Evolutionary conservation across 2,113 vertebrate species (phyloP), one percentile per base, ranked within the genome.

Genomic region (Podarcis muralis): DNA sequence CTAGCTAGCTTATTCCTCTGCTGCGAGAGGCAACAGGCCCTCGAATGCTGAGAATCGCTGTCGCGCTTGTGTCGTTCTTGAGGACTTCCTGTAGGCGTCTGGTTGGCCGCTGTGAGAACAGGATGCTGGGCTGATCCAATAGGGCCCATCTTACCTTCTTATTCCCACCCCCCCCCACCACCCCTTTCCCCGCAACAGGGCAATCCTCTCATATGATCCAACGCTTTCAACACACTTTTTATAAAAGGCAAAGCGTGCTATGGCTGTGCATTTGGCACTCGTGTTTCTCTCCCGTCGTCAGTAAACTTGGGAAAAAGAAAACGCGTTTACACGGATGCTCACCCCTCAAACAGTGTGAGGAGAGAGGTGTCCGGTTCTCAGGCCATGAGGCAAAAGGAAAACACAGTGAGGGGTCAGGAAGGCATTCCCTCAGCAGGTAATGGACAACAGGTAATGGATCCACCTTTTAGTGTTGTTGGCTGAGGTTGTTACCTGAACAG

Each of bases 371-470:
- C 40, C 37, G 9, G 22, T 20, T 6, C 77, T 69, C 7, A 68
- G 40, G 40, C 40, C 59, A 69, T 16, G 40, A 37, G 81, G 53
- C 68, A 68, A 11, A 53, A 83, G 40, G 74, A 35, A 72, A 48
- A 69, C 72, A 88, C 87, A 88, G 87, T 88, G 87, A 78, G 40
- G 81, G 87, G 87, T 83, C 87, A 77, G 74, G 62, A 78, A 84
- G n/a, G 48, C 27, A 32, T 18, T 48, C n/a, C 27, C 40, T 27
- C 25, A 62, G 27, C 32, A n/a, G 40, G 40, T 43, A 43, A 43
- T 43, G 40, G 40, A 30, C 15, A 59, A 78, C n/a, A 37, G 40
- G 27, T 8, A 37, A 53, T 11, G 20, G n/a, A 35, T 13, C n/a
- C 18, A 22, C 78, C 59, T n/a, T 16, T 57, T 88, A 65, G 40